These are phyloP conservation scores for Tribolium madens DNA, from an alignment of 1,140 invertebrate species.

Conservation along the genomic window DNA sequence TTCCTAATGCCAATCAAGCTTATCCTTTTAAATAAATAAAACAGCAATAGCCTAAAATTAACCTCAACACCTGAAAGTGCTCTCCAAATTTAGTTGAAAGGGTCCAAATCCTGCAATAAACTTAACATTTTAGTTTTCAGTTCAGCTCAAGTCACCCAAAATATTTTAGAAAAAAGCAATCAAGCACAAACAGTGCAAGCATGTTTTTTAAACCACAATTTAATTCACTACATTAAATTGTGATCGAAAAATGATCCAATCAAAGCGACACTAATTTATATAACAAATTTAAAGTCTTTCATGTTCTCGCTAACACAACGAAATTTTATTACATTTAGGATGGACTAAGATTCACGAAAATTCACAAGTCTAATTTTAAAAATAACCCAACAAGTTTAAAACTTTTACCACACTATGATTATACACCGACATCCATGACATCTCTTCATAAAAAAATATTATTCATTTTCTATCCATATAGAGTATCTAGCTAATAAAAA, in stretches of 20 bases:
- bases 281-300: slow-evolving; percentile 15
- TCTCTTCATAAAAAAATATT: neutral
- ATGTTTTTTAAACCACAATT: neutral
- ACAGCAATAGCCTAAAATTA: slow-evolving; percentile 41
- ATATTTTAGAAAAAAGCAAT: neutral
- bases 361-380: neutral
- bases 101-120: slow-evolving; percentile 43
- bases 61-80: slow-evolving; percentile 37
- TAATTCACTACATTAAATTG: neutral
- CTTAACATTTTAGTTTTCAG: slow-evolving; percentile 28
- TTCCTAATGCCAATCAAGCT: slow-evolving; percentile 30
- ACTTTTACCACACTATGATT: neutral
- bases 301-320: neutral
- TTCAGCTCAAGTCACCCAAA: neutral
- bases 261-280: slow-evolving; percentile 16
- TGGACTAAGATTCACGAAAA: slow-evolving; percentile 5
- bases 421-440: neutral
- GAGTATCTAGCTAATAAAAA: neutral
- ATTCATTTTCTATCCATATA: neutral
- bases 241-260: neutral
- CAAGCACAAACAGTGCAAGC: neutral
- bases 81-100: slow-evolving; percentile 36
- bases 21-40: slow-evolving; percentile 39
- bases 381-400: no score
- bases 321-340: slow-evolving; percentile 23